Evolutionary conservation across 2,797 vertebrate genomes (phyloP).

Genomic region (Hippoglossus hippoglossus): DNA sequence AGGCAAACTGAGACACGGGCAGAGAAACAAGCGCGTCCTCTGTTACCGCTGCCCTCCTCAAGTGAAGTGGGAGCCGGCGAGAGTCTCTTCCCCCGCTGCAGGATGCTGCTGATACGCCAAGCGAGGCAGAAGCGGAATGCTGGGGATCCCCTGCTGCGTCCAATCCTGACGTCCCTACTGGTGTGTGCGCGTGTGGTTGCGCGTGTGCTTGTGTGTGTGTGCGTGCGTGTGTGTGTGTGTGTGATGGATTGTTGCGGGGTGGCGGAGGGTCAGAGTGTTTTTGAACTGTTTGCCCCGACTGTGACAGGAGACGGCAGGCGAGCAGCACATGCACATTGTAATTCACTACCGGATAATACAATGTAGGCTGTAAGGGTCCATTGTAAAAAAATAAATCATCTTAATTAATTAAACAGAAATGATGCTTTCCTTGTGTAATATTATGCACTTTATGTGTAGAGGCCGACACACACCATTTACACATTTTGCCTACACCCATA

Average conservation of each 20-base stretch:
- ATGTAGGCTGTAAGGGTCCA: too few species aligned
- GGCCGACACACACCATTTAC: too few species aligned
- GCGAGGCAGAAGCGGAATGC: constrained; percentile 70
- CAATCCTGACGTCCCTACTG: constrained; percentile 74
- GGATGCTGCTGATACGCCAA: constrained; percentile 67
- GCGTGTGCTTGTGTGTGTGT: constrained; percentile 3
- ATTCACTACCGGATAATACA: too few species aligned
- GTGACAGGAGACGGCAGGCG: constrained; percentile 43
- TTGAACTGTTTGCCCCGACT: constrained; percentile 41
- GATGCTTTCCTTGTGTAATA: too few species aligned
- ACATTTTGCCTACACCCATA: too few species aligned
- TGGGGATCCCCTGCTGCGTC: constrained; percentile 80
- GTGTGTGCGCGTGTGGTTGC: constrained; percentile 23
- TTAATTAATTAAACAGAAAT: too few species aligned
- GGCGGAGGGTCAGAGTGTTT: constrained; percentile 49
- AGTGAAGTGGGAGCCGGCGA: constrained; percentile 52
- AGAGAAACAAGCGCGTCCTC: constrained; percentile 24
- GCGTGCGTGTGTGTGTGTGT: background rate
- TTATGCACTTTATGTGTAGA: background rate
- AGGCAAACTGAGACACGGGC: background rate
- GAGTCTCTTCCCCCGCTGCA: constrained; percentile 64
- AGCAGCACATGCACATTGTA: background rate
- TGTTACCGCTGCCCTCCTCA: constrained; percentile 49
- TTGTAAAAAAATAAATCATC: too few species aligned
- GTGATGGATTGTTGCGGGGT: constrained; percentile 1